Evolutionary conservation across 2,113 vertebrate species (phyloP), one percentile per base, ranked within the genome.

Genomic region (Sapajus apella): DNA sequence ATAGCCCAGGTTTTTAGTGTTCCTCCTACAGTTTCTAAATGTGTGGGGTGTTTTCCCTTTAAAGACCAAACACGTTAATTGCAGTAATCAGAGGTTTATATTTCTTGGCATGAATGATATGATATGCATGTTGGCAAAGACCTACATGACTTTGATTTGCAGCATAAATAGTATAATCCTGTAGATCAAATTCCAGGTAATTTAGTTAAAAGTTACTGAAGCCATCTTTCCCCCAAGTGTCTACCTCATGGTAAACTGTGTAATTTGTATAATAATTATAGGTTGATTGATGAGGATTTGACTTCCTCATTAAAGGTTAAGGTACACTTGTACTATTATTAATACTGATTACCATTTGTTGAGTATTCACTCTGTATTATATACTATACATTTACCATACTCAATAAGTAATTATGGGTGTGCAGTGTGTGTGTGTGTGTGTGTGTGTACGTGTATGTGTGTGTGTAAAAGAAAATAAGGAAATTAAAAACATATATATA

Each of bases 91-190:
- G 11, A 56, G 58, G 68, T 64, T 94, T 17, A 9, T 79, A 3
- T 75, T 95, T 97, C 97, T 96, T 97, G 64, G 89, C 30, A 56
- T 72, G 4, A 68, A 64, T 40, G 66, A 55, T 87, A 21, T 14
- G 56, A 98, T 92, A 52, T 11, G 10, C 45, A 40, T 95, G 79
- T 79, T 97, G 86, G 61, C 76, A 97, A 96, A 95, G 45, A 97
- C 80, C 21, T 45, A n/a, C 30, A 0, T 50, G 40, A n/a, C 16
- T 81, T 98, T 87, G 50, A 92, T 87, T 97, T 94, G 86, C 90
- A 97, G 86, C 27, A 79, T 95, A 89, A 97, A 93, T 95, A 85
- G 73, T 76, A 43, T 88, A 96, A 89, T 83, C 58, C 25, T 70
- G 8, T 88, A 96, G n/a, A 58, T 98, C 40, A 95, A 52, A 75